A percentile compares a stretch with the other conserved stretches of the same genome.
These are phyloP conservation scores for Agrotis clavis DNA, from an alignment of 2,888 invertebrate genomes.

Conservation along the genomic window DNA sequence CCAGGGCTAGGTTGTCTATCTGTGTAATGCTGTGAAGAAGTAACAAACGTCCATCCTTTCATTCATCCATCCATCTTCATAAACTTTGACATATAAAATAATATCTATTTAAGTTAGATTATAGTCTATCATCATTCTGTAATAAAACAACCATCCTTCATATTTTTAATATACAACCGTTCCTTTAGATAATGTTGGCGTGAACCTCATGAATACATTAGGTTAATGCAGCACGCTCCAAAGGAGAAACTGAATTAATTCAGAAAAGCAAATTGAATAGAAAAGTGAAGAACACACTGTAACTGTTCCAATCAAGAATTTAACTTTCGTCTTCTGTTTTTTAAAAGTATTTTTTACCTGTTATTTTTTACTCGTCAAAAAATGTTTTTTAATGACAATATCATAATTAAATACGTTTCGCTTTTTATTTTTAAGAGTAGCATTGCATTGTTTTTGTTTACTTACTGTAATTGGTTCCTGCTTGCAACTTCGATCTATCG, in stretches of 20 bases:
- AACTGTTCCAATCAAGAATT: conserved; percentile 57
- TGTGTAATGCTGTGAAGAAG: no score
- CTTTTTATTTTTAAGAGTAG: no score
- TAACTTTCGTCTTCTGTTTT: conserved; percentile 33
- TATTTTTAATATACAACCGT: conserved; percentile 57
- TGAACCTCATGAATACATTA: conserved; percentile 79
- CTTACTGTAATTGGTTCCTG: no score
- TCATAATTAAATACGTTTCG: background rate
- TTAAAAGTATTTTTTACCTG: background rate
- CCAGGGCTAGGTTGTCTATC: no score
- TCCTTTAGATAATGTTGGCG: conserved; percentile 58
- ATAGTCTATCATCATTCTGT: background rate
- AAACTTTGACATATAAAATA: no score
- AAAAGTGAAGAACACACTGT: conserved; percentile 70
- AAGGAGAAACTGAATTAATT: conserved; percentile 73
- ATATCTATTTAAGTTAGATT: background rate
- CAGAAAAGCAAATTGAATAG: conserved; percentile 75
- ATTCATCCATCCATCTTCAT: no score
- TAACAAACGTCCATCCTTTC: no score
- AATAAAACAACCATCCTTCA: conserved; percentile 21
- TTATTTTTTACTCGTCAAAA: conserved; percentile 21
- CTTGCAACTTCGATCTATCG: no score
- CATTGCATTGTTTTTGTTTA: background rate
- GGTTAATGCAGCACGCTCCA: conserved; percentile 72
- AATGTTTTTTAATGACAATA: background rate